phyloP scores from a whole-genome alignment of 2,797 vertebrate genomes.

The Tolypeutes matacus region DNA sequence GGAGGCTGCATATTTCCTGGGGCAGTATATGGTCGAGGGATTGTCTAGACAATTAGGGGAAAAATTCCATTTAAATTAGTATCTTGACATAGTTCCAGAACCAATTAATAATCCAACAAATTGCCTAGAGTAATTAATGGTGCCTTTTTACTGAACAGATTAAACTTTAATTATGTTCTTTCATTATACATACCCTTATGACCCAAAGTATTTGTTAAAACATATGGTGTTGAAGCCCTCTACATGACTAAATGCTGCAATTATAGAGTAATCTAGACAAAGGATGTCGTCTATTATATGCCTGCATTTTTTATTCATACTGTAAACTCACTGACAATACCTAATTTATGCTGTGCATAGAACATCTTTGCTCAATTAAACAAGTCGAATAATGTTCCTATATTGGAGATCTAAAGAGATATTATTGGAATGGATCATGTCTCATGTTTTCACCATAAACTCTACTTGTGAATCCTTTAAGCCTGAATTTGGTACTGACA shows the following conservation, averaged over 20 bases:
- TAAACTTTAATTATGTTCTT: conserved; percentile 80
- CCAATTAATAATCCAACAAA: conserved; percentile 80
- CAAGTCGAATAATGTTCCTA: conserved; percentile 62
- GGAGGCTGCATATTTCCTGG: conserved; percentile 92
- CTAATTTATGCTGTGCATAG: conserved; percentile 42
- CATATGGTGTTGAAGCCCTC: conserved; percentile 70
- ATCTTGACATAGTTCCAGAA: conserved; percentile 76
- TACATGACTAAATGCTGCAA: conserved; percentile 59
- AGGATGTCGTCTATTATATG: conserved; percentile 31
- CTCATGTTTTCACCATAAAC: conserved; percentile 53
- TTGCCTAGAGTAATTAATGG: conserved; percentile 74
- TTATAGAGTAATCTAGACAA: conserved; percentile 61
- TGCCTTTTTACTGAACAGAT: conserved; percentile 77
- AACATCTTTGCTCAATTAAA: conserved; percentile 67
- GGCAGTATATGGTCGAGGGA: conserved; percentile 92
- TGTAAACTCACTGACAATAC: conserved; percentile 50
- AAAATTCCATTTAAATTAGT: conserved; percentile 73
- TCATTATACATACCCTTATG: conserved; percentile 78
- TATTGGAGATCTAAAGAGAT: conserved; percentile 51
- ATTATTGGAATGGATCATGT: conserved; percentile 51
- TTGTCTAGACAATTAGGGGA: conserved; percentile 83
- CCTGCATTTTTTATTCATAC: conserved; percentile 27
- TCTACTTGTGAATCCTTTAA: conserved; percentile 37
- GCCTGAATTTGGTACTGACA: not conserved
- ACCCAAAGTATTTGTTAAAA: conserved; percentile 80